Percentiles rank a stretch among this genome's conserved stretches.
phyloP scores from a whole-genome alignment of 2,888 invertebrate species.

The Subacronicta megacephala region DNA sequence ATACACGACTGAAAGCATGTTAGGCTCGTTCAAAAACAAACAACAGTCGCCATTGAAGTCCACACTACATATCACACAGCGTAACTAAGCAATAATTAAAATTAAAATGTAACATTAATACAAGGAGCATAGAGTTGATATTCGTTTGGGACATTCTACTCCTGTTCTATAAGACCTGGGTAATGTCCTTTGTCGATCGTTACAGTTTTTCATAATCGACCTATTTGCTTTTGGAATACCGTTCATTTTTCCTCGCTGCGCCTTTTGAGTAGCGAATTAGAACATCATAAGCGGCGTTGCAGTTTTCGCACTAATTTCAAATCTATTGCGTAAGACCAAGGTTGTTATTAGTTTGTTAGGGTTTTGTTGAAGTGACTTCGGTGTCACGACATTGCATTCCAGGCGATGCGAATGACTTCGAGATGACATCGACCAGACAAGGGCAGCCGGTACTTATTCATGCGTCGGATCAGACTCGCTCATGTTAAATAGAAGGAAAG shows the following conservation, averaged over 20 bases:
- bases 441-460: slow-evolving; percentile 78
- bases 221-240: slow-evolving; percentile 69
- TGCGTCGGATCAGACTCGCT: slow-evolving; percentile 55
- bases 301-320: slow-evolving; percentile 19
- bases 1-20: slow-evolving; percentile 35
- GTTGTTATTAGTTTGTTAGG: slow-evolving; percentile 48
- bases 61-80: slow-evolving; percentile 59
- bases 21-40: slow-evolving; percentile 69
- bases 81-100: slow-evolving; percentile 52
- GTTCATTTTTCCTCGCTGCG: slow-evolving; percentile 69
- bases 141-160: slow-evolving; percentile 61
- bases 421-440: slow-evolving; percentile 88
- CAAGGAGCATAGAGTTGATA: slow-evolving; percentile 55
- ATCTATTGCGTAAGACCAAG: slow-evolving; percentile 15
- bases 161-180: slow-evolving; percentile 71
- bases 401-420: slow-evolving; percentile 84
- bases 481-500: slow-evolving; percentile 43
- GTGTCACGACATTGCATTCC: slow-evolving; percentile 87
- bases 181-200: slow-evolving; percentile 75
- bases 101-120: slow-evolving; percentile 57
- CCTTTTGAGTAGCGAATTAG: slow-evolving; percentile 19
- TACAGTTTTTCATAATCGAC: slow-evolving; percentile 72
- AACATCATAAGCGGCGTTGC: slow-evolving; percentile 39
- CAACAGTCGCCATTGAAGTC: slow-evolving; percentile 76
- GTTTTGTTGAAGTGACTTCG: slow-evolving; percentile 48